Percentiles rank a stretch among this genome's conserved stretches.
These are phyloP conservation scores for Drosophila buzzatii DNA, from an alignment of 2,888 invertebrate genomes.

Conservation along the genomic window DNA sequence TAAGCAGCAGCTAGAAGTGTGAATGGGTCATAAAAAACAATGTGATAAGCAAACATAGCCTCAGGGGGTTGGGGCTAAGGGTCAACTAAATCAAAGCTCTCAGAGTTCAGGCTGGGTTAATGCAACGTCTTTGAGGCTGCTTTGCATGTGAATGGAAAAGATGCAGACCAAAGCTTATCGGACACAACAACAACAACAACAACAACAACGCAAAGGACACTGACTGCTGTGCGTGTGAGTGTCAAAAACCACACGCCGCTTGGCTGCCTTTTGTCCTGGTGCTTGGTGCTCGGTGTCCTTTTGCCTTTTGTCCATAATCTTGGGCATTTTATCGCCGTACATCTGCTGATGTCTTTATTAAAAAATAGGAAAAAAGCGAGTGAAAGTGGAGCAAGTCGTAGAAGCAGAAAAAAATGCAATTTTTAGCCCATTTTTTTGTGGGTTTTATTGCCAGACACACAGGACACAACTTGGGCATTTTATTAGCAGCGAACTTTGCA, in stretches of 20 bases:
- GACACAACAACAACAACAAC: background rate
- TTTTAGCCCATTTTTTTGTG: conserved; percentile 79
- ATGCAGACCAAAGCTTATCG: conserved; percentile 49
- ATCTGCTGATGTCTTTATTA: conserved; percentile 83
- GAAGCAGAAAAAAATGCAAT: conserved; percentile 54
- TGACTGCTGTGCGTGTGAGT: conserved; percentile 8
- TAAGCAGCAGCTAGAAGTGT: conserved; percentile 14
- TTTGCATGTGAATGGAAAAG: conserved; percentile 50
- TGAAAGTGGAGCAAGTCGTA: conserved; percentile 17
- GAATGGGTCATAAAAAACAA: conserved; percentile 54
- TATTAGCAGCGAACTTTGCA: conserved; percentile 63
- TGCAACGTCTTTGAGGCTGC: conserved; percentile 49
- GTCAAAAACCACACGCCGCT: conserved; percentile 60
- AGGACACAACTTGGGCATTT: conserved; percentile 58
- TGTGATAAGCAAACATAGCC: conserved; percentile 4
- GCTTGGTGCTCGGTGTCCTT: conserved; percentile 10
- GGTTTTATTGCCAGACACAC: conserved; percentile 63
- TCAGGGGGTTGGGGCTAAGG: background rate
- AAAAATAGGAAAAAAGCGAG: conserved; percentile 44
- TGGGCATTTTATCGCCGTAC: conserved; percentile 82
- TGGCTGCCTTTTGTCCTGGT: conserved; percentile 43
- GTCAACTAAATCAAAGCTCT: conserved; percentile 34
- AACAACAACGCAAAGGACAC: conserved; percentile 27
- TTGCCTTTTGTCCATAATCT: conserved; percentile 78
- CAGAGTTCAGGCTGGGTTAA: conserved; percentile 34